Base-by-base conservation (phyloP, 2,797 vertebrate genomes). In the Trichosurus vulpecula region DNA sequence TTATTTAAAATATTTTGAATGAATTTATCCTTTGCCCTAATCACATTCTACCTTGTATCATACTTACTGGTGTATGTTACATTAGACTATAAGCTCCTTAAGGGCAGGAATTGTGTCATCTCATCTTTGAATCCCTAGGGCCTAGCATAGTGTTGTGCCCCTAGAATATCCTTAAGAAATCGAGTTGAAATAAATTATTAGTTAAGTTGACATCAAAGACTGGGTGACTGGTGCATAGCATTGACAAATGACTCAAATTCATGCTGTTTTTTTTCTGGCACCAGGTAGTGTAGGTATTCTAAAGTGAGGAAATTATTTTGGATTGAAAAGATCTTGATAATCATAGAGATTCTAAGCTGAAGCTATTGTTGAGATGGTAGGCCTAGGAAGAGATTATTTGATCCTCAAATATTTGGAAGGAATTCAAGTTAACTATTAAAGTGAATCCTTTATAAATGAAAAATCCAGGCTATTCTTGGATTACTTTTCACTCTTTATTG, bases 401-500 rank as follows among this genome's bases (percentile, higher is more conserved):
- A 0, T 51, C 93, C 87, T 35, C 35, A 55, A 58, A 93, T 54
- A 92, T 97, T 95, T 2, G 35, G 52, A 61, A 96, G 96, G 31
- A 22, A 95, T 66, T 96, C 94, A 94, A 54, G 92, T 96, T 97
- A 96, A 81, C 92, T 96, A 95, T 22, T 16, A 55, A 55, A 92
- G 27, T n/a, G 55, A 97, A 58, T 93, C 97, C 94, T 81, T 96
- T 95, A 93, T 96, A 94, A 92, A 90, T 95, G 74, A 90, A 94
- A 35, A 52, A 81, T 81, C 74, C n/a, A 66, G 81, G 55, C 93
- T 97, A 97, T 98, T 93, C 97, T 95, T 94, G 89, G 94, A 92
- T 95, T 94, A 87, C 35, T 95, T 97, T 97, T 96, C 66, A 47
- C 22, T 95, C 91, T 97, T 95, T 95, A 41, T 96, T 96, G 97